phyloP scores from a whole-genome alignment of 2,797 vertebrate species.

The Rousettus madagascariensis region DNA sequence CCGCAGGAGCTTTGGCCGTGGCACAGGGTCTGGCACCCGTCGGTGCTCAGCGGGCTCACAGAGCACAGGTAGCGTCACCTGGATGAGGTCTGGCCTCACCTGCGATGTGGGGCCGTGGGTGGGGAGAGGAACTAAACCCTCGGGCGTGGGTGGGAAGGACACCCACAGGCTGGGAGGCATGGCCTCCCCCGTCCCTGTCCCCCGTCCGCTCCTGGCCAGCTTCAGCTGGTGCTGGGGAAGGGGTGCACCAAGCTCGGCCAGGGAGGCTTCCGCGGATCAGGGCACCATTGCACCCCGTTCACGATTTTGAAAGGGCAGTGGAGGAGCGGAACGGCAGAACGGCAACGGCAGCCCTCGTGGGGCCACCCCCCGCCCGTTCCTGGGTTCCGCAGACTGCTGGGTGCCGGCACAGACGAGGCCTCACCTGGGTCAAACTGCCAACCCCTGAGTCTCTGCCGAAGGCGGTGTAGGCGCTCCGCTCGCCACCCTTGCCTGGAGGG shows the following conservation, averaged over 20 bases:
- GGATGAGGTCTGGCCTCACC: not conserved
- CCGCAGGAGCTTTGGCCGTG: too few species aligned
- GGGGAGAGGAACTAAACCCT: not conserved
- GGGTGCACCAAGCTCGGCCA: slow-evolving; percentile 62
- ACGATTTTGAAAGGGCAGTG: not conserved
- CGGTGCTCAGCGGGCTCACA: rapidly evolving
- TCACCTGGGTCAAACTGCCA: slow-evolving; percentile 86
- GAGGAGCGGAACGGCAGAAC: not conserved
- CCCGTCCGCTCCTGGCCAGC: not conserved
- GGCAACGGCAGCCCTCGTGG: not conserved
- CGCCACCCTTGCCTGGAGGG: slow-evolving; percentile 90
- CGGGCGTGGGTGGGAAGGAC: rapidly evolving
- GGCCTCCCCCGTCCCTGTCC: not conserved
- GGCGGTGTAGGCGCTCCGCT: slow-evolving; percentile 90
- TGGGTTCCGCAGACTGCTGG: not conserved
- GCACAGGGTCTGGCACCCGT: not conserved
- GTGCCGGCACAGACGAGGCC: not conserved
- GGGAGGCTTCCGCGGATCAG: slow-evolving; percentile 65
- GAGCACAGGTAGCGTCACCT: too few species aligned
- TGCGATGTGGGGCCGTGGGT: not conserved
- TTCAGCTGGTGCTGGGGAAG: slow-evolving; percentile 74
- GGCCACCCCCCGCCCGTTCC: too few species aligned
- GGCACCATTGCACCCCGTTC: too few species aligned
- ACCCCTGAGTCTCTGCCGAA: slow-evolving; percentile 92
- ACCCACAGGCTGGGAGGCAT: not conserved